A percentile compares a stretch with the other conserved stretches of the same genome.
These are phyloP conservation scores for Synchiropus splendidus DNA, from an alignment of 2,113 vertebrate species.

Conservation along the genomic window DNA sequence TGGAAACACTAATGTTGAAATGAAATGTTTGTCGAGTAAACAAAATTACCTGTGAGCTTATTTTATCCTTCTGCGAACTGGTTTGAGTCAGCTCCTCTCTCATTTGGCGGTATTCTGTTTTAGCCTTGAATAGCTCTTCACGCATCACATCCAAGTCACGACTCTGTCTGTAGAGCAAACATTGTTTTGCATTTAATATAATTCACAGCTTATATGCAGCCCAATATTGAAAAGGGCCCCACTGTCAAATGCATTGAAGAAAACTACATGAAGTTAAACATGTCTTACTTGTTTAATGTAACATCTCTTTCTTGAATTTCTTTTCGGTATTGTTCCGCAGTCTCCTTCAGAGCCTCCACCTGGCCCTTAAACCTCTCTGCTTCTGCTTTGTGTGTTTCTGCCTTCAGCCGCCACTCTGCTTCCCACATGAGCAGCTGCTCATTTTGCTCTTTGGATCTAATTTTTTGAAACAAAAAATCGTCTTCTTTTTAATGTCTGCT, in stretches of 20 bases:
- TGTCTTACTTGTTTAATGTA: slow-evolving; percentile 50
- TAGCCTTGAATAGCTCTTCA: slow-evolving; percentile 38
- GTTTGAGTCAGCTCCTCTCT: slow-evolving; percentile 34
- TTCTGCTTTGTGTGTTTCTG: slow-evolving; percentile 47
- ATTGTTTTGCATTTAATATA: too few relatives aligned
- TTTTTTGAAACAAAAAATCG: slow-evolving; percentile 2
- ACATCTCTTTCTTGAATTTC: slow-evolving; percentile 51
- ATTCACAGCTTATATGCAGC: too few relatives aligned
- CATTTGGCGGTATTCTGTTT: slow-evolving; percentile 42
- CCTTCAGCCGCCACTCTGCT: slow-evolving; percentile 40
- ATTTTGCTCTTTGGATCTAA: slow-evolving; percentile 37
- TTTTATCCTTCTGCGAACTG: slow-evolving; percentile 36
- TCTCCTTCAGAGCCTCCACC: slow-evolving; percentile 54
- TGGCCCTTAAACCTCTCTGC: slow-evolving; percentile 54
- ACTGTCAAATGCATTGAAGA: too few relatives aligned
- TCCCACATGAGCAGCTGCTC: slow-evolving; percentile 30
- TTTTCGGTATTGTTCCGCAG: slow-evolving; percentile 33
- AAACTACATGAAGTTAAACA: background rate
- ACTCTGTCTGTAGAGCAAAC: slow-evolving; percentile 43
- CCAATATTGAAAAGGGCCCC: too few relatives aligned
- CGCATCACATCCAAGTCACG: slow-evolving; percentile 47
- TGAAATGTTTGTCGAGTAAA: slow-evolving; percentile 34
- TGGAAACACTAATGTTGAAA: slow-evolving; percentile 12
- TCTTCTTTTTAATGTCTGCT: background rate
- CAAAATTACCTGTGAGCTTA: slow-evolving; percentile 48